Base-by-base conservation (phyloP, 2,888 invertebrate genomes). In the Gastracanthus pulcherrimus region DNA sequence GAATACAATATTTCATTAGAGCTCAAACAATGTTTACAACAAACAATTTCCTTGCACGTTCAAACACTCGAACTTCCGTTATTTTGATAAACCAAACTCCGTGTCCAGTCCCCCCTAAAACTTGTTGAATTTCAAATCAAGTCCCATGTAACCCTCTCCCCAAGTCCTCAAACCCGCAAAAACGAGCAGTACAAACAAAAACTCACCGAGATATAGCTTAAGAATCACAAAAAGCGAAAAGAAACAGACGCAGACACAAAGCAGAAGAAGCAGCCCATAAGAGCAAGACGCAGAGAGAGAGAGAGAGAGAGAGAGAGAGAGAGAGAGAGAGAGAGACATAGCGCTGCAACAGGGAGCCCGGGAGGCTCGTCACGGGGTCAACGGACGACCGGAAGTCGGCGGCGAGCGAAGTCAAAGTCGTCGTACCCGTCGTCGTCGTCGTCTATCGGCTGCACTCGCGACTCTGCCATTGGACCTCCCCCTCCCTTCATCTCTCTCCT, bases 321-420 rank as follows among this genome's bases (percentile, higher is more conserved):
- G 77, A 58, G 58, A 76, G 31, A 41, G 64, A 38, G 70, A n/a
- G n/a, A n/a, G n/a, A n/a, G n/a, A n/a, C n/a, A n/a, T n/a, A n/a
- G n/a, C n/a, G n/a, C n/a, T 55, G 64, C 36, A 19, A 34, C 48
- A 55, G 75, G 70, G 48, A 71, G 72, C 70, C 41, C 76, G 69
- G 74, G 62, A 62, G 62, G 76, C 77, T 69, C 74, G 70, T 71
- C 66, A 66, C 74, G 89, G 87, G 90, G 89, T 90, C 90, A 90
- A 90, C 87, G 90, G 87, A 89, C 90, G 89, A 86, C 89, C 90
- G 90, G 89, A 90, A 90, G 90, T 89, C 88, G 87, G 29, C 71
- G 36, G 23, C 87, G 86, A 87, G 88, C 86, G 76, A 82, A 86
- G 86, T 86, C 85, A 85, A 86, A 86, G 85, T 86, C n/a, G n/a